Conservation (phyloP, 2,797 vertebrate species). For the Pipistrellus pipistrellus region DNA sequence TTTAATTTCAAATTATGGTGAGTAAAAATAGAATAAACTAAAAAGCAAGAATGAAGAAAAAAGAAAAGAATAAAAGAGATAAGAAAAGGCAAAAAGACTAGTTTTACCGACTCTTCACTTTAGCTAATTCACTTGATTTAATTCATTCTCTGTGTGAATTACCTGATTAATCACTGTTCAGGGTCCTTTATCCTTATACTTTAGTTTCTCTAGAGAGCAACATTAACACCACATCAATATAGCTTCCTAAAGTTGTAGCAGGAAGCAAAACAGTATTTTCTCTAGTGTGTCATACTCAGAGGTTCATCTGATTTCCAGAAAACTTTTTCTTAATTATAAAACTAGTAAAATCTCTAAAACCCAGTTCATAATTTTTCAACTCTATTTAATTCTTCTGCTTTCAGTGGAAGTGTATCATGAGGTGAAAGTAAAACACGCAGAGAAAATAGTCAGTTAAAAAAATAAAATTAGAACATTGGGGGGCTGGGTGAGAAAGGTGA, state of each 20-base stretch:
- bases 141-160: neutral
- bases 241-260: neutral
- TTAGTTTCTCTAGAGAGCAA: constrained; percentile 6
- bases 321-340: constrained; percentile 1
- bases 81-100: neutral
- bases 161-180: neutral
- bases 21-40: neutral
- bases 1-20: neutral
- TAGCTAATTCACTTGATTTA: neutral
- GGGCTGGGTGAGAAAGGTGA: neutral
- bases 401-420: constrained; percentile 17
- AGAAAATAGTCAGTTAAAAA: neutral
- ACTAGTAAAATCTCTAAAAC: constrained; percentile 48
- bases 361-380: neutral
- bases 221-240: neutral
- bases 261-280: constrained; percentile 45
- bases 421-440: neutral
- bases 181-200: neutral
- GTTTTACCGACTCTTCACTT: neutral
- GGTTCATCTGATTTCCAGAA: constrained; percentile 4
- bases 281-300: constrained; percentile 13
- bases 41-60: neutral
- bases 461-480: neutral
- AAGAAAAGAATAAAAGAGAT: neutral
- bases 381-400: constrained; percentile 23